These are phyloP conservation scores for Noctilio leporinus DNA, from an alignment of 2,113 vertebrate genomes.

Conservation along the genomic window DNA sequence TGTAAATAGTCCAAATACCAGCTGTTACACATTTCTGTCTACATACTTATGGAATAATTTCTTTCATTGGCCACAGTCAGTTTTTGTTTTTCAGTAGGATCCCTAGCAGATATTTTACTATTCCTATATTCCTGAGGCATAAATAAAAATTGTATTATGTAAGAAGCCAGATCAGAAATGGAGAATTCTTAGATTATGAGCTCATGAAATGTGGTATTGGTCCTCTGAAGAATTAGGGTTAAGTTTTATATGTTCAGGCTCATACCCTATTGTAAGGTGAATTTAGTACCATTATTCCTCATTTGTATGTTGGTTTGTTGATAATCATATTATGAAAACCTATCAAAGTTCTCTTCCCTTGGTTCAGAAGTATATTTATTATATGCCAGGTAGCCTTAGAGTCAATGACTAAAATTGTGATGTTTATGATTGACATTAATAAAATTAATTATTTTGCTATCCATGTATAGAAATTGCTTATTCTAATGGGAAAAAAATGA, in stretches of 20 bases:
- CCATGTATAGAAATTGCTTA: neutral
- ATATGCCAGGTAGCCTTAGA: neutral
- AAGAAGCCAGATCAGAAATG: neutral
- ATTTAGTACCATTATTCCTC: neutral
- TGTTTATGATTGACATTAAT: neutral
- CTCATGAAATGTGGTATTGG: neutral
- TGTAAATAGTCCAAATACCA: neutral
- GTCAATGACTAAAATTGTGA: neutral
- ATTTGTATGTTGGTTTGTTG: constrained; percentile 4
- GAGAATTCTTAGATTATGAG: neutral
- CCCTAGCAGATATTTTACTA: neutral
- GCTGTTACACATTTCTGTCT: neutral
- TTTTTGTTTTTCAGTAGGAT: neutral
- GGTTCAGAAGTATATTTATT: neutral
- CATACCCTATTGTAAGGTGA: constrained; percentile 10
- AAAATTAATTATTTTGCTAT: constrained; percentile 20
- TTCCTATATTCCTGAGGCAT: neutral
- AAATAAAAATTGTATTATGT: neutral
- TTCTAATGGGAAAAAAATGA: neutral
- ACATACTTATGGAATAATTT: neutral
- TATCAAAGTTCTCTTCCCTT: neutral
- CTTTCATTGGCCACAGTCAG: neutral
- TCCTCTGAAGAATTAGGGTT: neutral
- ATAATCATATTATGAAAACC: neutral
- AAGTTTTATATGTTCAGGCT: neutral